Evolutionary conservation across 1,140 invertebrate species (phyloP).

Genomic region (Antheraea mylitta): DNA sequence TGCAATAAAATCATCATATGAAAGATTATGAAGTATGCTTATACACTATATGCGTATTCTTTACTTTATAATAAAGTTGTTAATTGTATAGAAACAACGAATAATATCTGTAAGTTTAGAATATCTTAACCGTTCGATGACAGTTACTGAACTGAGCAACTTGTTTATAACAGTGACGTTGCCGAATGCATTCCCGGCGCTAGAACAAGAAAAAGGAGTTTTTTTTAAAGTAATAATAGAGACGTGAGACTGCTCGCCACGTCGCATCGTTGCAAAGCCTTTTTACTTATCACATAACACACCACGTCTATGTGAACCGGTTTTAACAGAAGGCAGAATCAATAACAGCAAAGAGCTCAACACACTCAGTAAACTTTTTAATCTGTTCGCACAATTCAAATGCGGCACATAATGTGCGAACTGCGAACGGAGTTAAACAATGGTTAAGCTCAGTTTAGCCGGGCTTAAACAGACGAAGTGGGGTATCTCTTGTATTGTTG

Average conservation of each 20-base stretch:
- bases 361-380: conserved; percentile 42
- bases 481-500: conserved; percentile 40
- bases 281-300: conserved; percentile 8
- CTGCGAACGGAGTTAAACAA: conserved; percentile 25
- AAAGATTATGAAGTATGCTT: too few relatives aligned
- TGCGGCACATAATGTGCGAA: conserved; percentile 42
- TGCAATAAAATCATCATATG: too few relatives aligned
- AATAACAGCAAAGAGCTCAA: conserved; percentile 26
- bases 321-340: conserved; percentile 16
- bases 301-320: background rate
- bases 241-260: background rate
- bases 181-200: too few relatives aligned
- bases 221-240: background rate
- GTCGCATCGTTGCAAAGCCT: background rate
- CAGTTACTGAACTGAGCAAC: too few relatives aligned
- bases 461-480: conserved; percentile 37
- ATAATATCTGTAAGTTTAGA: too few relatives aligned
- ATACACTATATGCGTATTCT: too few relatives aligned
- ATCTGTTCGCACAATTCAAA: conserved; percentile 44
- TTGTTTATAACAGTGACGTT: too few relatives aligned
- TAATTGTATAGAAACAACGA: too few relatives aligned
- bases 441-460: conserved; percentile 29
- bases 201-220: too few relatives aligned
- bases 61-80: too few relatives aligned
- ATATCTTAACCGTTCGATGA: too few relatives aligned